Percentiles rank a stretch among this genome's conserved stretches.
Evolutionary conservation across 1,140 invertebrate genomes (phyloP).

Genomic region (Elysia chlorotica): DNA sequence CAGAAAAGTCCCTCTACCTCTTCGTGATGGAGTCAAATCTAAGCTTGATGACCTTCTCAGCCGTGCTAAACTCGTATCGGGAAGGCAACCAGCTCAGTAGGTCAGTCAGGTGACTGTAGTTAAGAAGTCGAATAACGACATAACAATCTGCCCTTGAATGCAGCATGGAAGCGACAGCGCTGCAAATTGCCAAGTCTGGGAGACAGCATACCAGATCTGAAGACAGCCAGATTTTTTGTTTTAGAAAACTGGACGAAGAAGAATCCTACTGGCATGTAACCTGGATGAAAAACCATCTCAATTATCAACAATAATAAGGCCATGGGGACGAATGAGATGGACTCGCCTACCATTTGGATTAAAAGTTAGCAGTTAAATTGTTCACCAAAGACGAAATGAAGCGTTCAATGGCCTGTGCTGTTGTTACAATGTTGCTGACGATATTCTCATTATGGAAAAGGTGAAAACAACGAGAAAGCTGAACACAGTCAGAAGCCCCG

Average conservation of each 20-base stretch:
- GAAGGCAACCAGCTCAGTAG: constrained; percentile 38
- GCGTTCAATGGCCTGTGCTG: constrained; percentile 28
- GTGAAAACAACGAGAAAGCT: constrained; percentile 9
- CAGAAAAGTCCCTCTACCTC: no score
- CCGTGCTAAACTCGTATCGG: constrained; percentile 37
- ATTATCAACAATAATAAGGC: constrained; percentile 44
- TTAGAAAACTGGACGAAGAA: constrained; percentile 37
- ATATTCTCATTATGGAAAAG: constrained; percentile 22
- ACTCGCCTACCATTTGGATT: constrained; percentile 35
- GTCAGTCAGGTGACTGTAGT: constrained; percentile 21
- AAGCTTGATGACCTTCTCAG: not conserved
- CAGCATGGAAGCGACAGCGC: not conserved
- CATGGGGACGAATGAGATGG: constrained; percentile 38
- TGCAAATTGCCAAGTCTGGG: constrained; percentile 7
- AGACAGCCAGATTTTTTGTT: constrained; percentile 30
- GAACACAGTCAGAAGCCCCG: constrained; percentile 7
- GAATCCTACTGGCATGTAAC: constrained; percentile 43
- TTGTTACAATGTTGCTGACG: constrained; percentile 22
- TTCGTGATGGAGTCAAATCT: not conserved
- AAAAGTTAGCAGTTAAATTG: constrained; percentile 35
- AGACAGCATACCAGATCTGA: constrained; percentile 30
- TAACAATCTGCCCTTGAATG: constrained; percentile 22
- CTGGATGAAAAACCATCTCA: constrained; percentile 35
- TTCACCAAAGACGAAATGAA: constrained; percentile 28
- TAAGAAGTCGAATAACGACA: constrained; percentile 15